Evolutionary conservation across 2,888 invertebrate genomes (phyloP).

Genomic region (Troilus luridus): DNA sequence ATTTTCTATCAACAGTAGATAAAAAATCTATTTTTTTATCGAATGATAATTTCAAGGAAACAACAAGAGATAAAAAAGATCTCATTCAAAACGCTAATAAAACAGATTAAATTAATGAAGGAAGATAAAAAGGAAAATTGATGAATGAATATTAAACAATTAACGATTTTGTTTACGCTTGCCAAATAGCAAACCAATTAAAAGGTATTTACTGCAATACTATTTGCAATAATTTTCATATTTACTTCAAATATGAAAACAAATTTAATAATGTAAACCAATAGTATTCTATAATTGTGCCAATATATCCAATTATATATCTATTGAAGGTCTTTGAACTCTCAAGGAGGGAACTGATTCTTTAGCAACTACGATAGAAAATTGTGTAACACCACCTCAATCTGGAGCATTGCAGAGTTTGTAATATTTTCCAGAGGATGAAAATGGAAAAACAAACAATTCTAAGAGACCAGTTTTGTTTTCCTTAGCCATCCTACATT

Average conservation of each 20-base stretch:
- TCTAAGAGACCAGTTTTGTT: not conserved
- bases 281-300: not conserved
- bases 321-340: not conserved
- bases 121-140: not conserved
- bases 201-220: too few species aligned
- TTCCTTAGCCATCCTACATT: not conserved
- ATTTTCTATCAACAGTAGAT: not conserved
- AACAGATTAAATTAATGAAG: conserved; percentile 10
- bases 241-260: not conserved
- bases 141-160: conserved; percentile 15
- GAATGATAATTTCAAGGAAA: not conserved
- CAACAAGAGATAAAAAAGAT: not conserved
- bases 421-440: not conserved
- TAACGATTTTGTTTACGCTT: not conserved
- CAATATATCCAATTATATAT: not conserved
- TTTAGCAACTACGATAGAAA: not conserved
- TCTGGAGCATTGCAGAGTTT: conserved; percentile 9
- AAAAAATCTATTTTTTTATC: not conserved
- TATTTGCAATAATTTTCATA: not conserved
- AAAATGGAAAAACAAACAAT: conserved; percentile 14
- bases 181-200: too few species aligned
- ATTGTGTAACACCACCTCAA: not conserved
- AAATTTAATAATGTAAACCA: not conserved
- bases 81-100: not conserved
- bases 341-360: not conserved